These are phyloP conservation scores for Pachypeltis micranthus DNA, from an alignment of 1,140 invertebrate genomes.

Conservation along the genomic window DNA sequence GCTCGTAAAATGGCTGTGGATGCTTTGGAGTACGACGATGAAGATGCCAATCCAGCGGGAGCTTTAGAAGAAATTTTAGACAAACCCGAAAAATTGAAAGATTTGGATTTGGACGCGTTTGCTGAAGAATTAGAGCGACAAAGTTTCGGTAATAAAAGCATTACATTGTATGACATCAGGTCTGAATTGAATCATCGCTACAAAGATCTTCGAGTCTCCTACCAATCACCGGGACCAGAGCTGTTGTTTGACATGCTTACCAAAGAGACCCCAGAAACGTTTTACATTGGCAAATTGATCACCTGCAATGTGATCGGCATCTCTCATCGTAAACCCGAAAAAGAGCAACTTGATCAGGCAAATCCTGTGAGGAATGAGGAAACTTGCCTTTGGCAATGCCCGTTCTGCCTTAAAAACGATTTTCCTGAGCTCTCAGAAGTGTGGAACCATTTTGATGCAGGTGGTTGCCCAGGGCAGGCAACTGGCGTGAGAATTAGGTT, in stretches of 20 bases:
- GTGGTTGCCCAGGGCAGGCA: conserved; percentile 87
- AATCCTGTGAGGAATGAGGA: conserved; percentile 91
- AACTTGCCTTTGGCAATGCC: conserved; percentile 91
- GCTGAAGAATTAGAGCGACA: conserved; percentile 90
- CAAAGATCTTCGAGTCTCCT: conserved; percentile 80
- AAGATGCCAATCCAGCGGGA: conserved; percentile 88
- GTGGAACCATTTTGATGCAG: conserved; percentile 96
- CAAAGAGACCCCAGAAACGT: conserved; percentile 91
- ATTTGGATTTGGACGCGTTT: conserved; percentile 96
- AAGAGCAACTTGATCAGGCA: conserved; percentile 86
- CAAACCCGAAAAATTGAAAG: conserved; percentile 86
- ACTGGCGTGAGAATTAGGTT: conserved; percentile 79
- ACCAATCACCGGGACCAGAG: conserved; percentile 64
- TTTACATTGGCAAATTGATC: conserved; percentile 83
- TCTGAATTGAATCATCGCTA: conserved; percentile 91
- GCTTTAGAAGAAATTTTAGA: conserved; percentile 95
- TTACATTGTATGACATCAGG: conserved; percentile 94
- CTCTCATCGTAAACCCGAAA: conserved; percentile 75
- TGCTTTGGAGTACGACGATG: conserved; percentile 92
- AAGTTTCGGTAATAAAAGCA: conserved; percentile 92
- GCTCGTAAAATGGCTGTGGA: conserved; percentile 99
- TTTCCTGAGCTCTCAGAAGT: conserved; percentile 90
- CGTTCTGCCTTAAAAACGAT: conserved; percentile 90
- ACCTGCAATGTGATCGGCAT: conserved; percentile 62
- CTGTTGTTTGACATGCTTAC: conserved; percentile 91